Base-by-base conservation (phyloP, 2,888 invertebrate species). In the Himalopsyche tibetana region DNA sequence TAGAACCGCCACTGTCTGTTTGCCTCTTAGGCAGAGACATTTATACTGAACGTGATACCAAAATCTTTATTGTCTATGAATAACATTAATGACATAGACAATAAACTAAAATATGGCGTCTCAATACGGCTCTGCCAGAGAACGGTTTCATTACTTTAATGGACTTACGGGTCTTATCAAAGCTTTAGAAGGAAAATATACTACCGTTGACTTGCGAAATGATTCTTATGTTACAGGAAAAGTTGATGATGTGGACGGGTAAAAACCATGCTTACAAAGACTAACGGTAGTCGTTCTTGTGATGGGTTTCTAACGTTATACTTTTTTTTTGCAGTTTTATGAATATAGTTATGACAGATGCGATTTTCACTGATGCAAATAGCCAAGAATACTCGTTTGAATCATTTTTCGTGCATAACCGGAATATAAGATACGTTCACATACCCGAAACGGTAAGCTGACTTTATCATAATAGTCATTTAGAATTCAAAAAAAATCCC, bases 361-460 rank as follows among this genome's bases (percentile, higher is more conserved):
- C 94, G 85, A 91, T 95, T 36, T 95, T 94, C 90, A 94, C 94
- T 89, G 95, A 96, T 91, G 92, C 94, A 4, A 92, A 93, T 91
- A 95, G 95, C 84, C 92, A 93, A 90, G 93, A 93, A 90, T 94
- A 92, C 89, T 90, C 90, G n/a, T 95, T 95, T 91, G 94, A 95
- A 63, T 92, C 93, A 89, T 93, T 96, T 89, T 96, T 94, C 91
- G 90, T 96, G 38, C 94, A 94, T 85, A 93, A 93, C 38, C 93
- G 96, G 89, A 95, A 95, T 89, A 94, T 96, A 86, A 93, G 96
- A 90, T 95, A 94, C 90, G 93, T 96, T 11, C 96, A 96, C 90
- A 93, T 96, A 88, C 96, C 96, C 55, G 92, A 94, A 90, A 90
- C 90, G 88, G 93, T 93, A 90, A 92, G 93, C 83, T 55, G 6